Base-by-base conservation (phyloP, 2,797 vertebrate genomes). In the Sardinella longiceps region DNA sequence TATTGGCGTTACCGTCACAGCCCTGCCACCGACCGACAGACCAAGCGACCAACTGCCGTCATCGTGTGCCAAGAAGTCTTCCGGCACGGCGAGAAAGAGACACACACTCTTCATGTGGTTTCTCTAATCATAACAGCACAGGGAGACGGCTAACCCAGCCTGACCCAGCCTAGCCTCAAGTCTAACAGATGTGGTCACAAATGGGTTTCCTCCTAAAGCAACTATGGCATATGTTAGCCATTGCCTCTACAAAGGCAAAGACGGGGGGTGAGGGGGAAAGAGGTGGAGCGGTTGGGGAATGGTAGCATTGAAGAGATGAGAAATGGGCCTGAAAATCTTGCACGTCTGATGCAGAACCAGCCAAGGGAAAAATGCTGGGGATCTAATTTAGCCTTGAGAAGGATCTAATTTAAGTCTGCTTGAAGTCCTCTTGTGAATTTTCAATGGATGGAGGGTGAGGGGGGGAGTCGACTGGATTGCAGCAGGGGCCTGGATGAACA, bases 51-150 rank as follows among this genome's bases (percentile, higher is more conserved):
- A 6, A 56, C 20, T 20, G 53, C 53, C 53, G 53, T 7, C 53
- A 56, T 56, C 48, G 48, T 50, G 5, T 56, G 60, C 25, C 60
- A 28, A 74, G 66, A 39, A 15, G 66, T 74, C 12, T 74, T 37
- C 33, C 30, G 30, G 14, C 30, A 2, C 20, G 3, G 84, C 63
- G 80, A 84, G 43, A 83, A 56, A 82, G 46, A 81, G 39, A 81
- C 23, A 37, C 3, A 46, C 11, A 15, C 46, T 43, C 82, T 85
- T 85, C 50, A 84, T 82, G 84, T 85, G 86, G 77, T 83, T 30
- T 56, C 77, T 56, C n/a, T 82, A 82, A 85, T 85, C 66, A 84
- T 56, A 84, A 77, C 82, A 82, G 33, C 45, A 80, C 81, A 50
- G 70, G 51, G 63, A 80, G n/a, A 74, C 15, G 43, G 39, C 82